Evolutionary conservation across 1,140 invertebrate genomes (phyloP), one percentile per base, ranked within the genome.

Genomic region (Parapsyche elsis): DNA sequence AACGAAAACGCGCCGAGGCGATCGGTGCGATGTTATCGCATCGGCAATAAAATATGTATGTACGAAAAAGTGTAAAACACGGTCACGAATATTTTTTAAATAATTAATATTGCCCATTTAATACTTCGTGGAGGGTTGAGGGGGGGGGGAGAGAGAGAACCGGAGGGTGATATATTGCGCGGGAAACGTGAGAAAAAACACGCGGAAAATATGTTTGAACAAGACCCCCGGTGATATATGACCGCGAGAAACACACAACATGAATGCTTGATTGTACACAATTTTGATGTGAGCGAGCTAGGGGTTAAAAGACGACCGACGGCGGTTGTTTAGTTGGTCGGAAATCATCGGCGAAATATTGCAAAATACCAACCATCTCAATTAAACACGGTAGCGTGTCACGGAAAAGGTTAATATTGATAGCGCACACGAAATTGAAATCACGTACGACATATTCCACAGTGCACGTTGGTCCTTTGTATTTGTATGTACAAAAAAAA

Each of bases 141-240:
- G 12, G 12, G 12, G 45, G 12, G 45, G 5, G 12, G 45, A 5
- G 45, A 46, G 45, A 7, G 59, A 23, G 53, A 16, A 16, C 2
- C 10, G 59, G 21, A 16, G 64, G 49, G 64, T 61, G 64, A 26
- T 67, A 67, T 30, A 26, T 67, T 67, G 24, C 23, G 21, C 64
- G 64, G 64, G 64, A 67, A 67, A 67, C 21, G 64, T 67, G 64
- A 67, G 64, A 67, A 67, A 61, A 67, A 67, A 67, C 64, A 67
- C 9, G 21, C 64, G 64, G 64, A 67, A 67, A 67, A 67, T 67
- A 30, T 67, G 64, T 67, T 67, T 67, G 64, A 30, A 67, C 24
- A 67, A 67, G 24, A 67, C 64, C 21, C 23, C 64, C 23, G 2
- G 7, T 61, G 16, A 67, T 67, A 67, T 67, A 67, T 26, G 24